A percentile compares a stretch with the other conserved stretches of the same genome.
These are phyloP conservation scores for Campylomormyrus tamandua DNA, from an alignment of 2,113 vertebrate species.

Conservation along the genomic window DNA sequence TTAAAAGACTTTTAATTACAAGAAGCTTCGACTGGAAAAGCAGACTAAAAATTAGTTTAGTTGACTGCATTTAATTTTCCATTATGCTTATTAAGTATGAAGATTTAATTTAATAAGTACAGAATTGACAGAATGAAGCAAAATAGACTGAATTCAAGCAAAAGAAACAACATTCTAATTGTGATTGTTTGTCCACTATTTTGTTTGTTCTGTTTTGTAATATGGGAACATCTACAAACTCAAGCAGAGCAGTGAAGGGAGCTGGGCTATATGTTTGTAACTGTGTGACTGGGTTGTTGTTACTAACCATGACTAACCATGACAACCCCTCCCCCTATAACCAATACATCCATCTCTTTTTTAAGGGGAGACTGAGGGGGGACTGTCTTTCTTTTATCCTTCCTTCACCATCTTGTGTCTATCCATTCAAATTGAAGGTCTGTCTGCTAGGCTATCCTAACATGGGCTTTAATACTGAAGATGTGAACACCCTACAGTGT, in stretches of 20 bases:
- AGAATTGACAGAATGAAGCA: background rate
- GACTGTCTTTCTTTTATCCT: background rate
- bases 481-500: background rate
- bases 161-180: background rate
- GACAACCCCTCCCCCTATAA: background rate
- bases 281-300: background rate
- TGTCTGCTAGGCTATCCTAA: background rate
- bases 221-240: background rate
- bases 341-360: background rate
- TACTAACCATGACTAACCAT: background rate
- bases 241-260: background rate
- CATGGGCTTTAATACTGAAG: background rate
- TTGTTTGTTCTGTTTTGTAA: background rate
- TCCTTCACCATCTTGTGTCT: background rate
- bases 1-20: background rate
- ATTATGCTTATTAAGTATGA: background rate
- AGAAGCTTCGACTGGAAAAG: background rate
- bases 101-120: background rate
- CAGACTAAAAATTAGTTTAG: background rate
- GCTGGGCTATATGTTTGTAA: background rate
- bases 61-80: background rate
- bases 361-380: background rate
- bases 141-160: background rate
- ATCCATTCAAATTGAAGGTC: background rate
- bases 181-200: background rate